phyloP scores from a whole-genome alignment of 2,113 vertebrate genomes.

The Dicaeum eximium region DNA sequence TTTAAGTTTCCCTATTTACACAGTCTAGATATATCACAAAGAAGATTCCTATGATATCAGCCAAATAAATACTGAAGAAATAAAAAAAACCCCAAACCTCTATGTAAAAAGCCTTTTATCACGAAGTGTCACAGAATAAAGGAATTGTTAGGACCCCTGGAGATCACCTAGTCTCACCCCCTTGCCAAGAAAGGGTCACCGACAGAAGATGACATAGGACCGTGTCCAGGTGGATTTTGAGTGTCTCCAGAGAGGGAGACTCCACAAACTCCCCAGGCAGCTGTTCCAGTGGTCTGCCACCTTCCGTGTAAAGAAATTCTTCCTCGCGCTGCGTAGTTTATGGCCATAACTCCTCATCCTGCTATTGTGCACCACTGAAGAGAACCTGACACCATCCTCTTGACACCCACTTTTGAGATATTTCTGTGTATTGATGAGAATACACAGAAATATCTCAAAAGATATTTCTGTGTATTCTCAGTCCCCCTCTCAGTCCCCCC shows the following conservation, averaged over 20 bases:
- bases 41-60: not conserved
- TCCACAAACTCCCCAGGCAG: not conserved
- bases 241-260: not conserved
- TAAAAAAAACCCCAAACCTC: not conserved
- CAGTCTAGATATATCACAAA: not conserved
- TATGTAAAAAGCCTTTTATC: not conserved
- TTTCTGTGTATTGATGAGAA: not conserved
- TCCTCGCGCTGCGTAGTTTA: accelerated
- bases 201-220: not conserved
- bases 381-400: not conserved
- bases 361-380: not conserved
- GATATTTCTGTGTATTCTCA: too few relatives aligned
- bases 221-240: accelerated
- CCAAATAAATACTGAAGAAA: not conserved
- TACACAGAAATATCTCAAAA: too few relatives aligned
- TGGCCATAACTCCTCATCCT: accelerated
- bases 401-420: not conserved
- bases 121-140: not conserved
- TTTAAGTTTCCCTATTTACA: not conserved
- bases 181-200: not conserved
- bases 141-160: not conserved
- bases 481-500: too few relatives aligned
- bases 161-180: not conserved
- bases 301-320: not conserved
- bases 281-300: not conserved